Evolutionary conservation across 2,797 vertebrate genomes (phyloP).

Genomic region (Esox masquinongy): DNA sequence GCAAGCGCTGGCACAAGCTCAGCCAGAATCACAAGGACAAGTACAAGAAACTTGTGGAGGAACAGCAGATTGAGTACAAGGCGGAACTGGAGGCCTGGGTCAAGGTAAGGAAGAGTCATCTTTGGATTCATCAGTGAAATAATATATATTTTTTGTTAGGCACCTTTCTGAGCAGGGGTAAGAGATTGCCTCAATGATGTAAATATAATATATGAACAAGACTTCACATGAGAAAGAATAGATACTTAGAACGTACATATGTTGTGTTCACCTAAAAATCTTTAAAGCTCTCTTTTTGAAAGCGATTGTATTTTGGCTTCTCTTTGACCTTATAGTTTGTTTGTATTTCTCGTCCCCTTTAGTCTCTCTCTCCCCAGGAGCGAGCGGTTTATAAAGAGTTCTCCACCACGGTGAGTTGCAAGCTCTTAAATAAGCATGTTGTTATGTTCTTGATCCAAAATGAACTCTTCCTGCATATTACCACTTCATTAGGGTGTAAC

Average conservation of each 20-base stretch:
- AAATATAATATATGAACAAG: not conserved
- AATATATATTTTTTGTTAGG: not conserved
- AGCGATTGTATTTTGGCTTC: not conserved
- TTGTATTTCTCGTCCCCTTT: constrained; percentile 15
- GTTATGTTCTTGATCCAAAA: not conserved
- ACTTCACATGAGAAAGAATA: not conserved
- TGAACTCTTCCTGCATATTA: no score
- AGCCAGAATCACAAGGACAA: constrained; percentile 77
- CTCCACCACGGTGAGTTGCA: constrained; percentile 70
- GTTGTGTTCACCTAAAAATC: not conserved
- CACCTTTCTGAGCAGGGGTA: not conserved
- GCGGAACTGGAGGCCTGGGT: constrained; percentile 76
- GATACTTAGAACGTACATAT: not conserved
- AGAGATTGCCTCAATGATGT: not conserved
- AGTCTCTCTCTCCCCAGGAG: constrained; percentile 80
- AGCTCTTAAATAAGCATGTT: not conserved
- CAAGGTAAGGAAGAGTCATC: constrained; percentile 59
- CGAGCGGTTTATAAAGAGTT: constrained; percentile 77
- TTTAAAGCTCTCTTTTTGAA: not conserved
- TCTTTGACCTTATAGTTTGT: not conserved
- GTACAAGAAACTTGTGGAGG: constrained; percentile 82
- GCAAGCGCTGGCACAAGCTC: constrained; percentile 80
- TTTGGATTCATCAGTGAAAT: not conserved
- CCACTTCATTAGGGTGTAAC: no score
- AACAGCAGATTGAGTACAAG: constrained; percentile 80